These are phyloP conservation scores for Ispidina lecontei DNA, from an alignment of 2,797 vertebrate genomes.

Conservation along the genomic window DNA sequence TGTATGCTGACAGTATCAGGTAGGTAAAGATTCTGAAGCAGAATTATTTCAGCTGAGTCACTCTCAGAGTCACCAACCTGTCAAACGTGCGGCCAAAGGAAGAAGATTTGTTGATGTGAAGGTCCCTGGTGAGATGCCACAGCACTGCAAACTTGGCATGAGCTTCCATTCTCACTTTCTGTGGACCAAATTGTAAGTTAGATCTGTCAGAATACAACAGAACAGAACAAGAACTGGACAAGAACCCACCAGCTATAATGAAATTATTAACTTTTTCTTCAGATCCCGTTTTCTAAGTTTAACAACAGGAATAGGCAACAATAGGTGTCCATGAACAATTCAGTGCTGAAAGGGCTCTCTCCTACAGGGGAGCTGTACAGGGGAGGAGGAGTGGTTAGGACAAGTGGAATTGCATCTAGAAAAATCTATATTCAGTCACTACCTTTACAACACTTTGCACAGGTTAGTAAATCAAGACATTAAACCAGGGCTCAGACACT, in stretches of 20 bases:
- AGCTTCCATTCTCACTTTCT: constrained; percentile 95
- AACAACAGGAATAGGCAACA: background rate
- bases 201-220: background rate
- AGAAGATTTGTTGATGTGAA: constrained; percentile 95
- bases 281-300: background rate
- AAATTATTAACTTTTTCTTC: background rate
- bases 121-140: constrained; percentile 96
- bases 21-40: background rate
- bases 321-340: background rate
- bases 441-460: background rate
- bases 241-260: background rate
- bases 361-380: background rate
- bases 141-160: constrained; percentile 96
- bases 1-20: background rate
- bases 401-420: background rate
- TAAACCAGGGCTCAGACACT: background rate
- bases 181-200: constrained; percentile 49
- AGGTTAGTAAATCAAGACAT: background rate
- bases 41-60: background rate
- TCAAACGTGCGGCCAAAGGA: constrained; percentile 97
- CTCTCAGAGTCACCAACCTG: constrained; percentile 82
- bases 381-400: background rate
- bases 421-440: background rate
- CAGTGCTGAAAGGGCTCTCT: background rate
- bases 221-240: background rate